A percentile compares a stretch with the other conserved stretches of the same genome.
These are phyloP conservation scores for Apis florea DNA, from an alignment of 1,140 invertebrate genomes.

Conservation along the genomic window DNA sequence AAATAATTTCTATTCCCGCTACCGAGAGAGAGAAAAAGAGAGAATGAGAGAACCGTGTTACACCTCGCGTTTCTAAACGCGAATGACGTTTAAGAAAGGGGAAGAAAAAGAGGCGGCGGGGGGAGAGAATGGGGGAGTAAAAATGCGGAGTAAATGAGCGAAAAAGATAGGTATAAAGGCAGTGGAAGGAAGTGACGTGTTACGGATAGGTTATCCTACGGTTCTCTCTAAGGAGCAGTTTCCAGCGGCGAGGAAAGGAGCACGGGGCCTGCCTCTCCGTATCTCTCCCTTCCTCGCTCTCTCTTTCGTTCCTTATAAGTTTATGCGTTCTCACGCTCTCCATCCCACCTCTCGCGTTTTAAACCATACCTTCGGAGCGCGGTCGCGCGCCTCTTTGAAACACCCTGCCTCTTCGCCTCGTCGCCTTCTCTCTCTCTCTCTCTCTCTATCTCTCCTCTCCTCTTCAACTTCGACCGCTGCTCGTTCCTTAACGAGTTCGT, in stretches of 20 bases:
- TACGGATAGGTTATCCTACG: constrained; percentile 64
- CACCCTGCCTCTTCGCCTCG: not conserved
- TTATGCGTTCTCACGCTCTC: constrained; percentile 77
- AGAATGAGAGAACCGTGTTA: not conserved
- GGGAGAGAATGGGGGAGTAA: not conserved
- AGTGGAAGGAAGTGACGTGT: constrained; percentile 70
- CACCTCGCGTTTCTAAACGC: not conserved
- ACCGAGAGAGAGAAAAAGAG: no score
- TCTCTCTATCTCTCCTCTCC: not conserved
- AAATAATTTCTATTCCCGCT: constrained; percentile 14
- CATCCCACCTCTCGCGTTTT: constrained; percentile 58
- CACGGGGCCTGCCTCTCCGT: not conserved
- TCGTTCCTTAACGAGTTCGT: not conserved
- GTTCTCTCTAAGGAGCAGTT: constrained; percentile 42
- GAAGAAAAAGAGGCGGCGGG: not conserved
- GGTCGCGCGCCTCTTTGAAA: constrained; percentile 22
- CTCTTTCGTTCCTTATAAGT: constrained; percentile 65
- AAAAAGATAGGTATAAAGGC: constrained; percentile 44
- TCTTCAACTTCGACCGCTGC: not conserved
- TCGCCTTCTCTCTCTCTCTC: not conserved
- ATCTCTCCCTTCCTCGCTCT: constrained; percentile 43
- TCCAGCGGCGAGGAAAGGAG: constrained; percentile 56
- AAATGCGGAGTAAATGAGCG: constrained; percentile 27
- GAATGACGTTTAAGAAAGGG: not conserved
- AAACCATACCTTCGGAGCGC: constrained; percentile 23